Percentiles rank a stretch among this genome's conserved stretches.
Evolutionary conservation across 2,888 invertebrate species (phyloP).

Genomic region (Brachypalpus laphriformis): DNA sequence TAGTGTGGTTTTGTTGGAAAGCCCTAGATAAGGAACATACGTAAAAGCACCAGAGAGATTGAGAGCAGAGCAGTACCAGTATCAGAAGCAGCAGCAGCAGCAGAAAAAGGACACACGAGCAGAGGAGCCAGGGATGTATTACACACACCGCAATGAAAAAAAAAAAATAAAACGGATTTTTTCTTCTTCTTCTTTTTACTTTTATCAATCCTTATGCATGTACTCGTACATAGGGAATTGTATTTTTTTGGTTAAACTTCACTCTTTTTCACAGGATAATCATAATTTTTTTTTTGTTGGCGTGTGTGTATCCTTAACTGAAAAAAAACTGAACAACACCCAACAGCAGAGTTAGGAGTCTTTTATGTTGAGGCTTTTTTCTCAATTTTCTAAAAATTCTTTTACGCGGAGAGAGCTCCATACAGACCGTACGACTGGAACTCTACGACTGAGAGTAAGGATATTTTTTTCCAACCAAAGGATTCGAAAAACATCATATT

Average conservation of each 20-base stretch:
- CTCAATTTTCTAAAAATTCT: slow-evolving; percentile 69
- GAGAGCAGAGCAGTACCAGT: slow-evolving; percentile 63
- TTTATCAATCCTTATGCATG: slow-evolving; percentile 51
- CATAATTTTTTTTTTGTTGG: neutral
- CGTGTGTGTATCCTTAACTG: neutral
- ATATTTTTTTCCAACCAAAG: slow-evolving; percentile 13
- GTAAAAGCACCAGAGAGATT: slow-evolving; percentile 69
- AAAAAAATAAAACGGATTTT: slow-evolving; percentile 2
- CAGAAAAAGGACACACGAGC: slow-evolving; percentile 38
- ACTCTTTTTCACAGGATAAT: neutral
- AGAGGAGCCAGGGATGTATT: slow-evolving; percentile 41
- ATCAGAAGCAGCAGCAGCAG: slow-evolving; percentile 17
- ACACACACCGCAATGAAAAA: slow-evolving; percentile 40
- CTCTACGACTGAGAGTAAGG: slow-evolving; percentile 66
- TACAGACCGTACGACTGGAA: slow-evolving; percentile 74
- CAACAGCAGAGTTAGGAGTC: slow-evolving; percentile 5
- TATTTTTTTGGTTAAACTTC: slow-evolving; percentile 1
- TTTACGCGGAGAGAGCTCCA: slow-evolving; percentile 73
- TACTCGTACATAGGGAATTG: slow-evolving; percentile 27
- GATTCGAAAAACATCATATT: slow-evolving; percentile 13
- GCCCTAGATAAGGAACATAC: slow-evolving; percentile 72
- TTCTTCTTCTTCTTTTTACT: neutral
- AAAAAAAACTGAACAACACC: slow-evolving; percentile 1
- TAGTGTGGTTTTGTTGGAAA: slow-evolving; percentile 59
- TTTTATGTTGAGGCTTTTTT: slow-evolving; percentile 50